Conservation (phyloP, 2,888 invertebrate genomes). For the Volucella bombylans region DNA sequence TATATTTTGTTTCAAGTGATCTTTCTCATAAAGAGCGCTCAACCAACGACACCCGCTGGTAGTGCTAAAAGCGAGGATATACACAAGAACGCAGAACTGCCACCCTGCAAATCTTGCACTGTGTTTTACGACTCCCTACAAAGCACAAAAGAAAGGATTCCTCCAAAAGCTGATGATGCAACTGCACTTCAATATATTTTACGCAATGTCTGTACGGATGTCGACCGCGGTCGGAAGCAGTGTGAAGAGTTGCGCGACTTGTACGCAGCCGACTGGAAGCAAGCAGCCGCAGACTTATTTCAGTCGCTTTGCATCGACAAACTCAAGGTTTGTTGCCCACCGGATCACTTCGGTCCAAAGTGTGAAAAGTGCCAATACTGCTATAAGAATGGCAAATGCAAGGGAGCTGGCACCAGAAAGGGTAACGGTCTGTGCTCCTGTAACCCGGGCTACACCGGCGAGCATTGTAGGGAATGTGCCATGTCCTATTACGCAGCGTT, state of each 20-base stretch:
- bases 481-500: slow-evolving; percentile 89
- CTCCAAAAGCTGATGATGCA: slow-evolving; percentile 90
- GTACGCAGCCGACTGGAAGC: slow-evolving; percentile 88
- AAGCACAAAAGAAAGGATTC: slow-evolving; percentile 89
- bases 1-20: slow-evolving; percentile 25
- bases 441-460: slow-evolving; percentile 91
- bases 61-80: not conserved
- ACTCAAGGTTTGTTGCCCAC: slow-evolving; percentile 91
- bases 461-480: slow-evolving; percentile 90
- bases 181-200: slow-evolving; percentile 95
- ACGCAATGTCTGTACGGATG: slow-evolving; percentile 91
- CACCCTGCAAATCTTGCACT: slow-evolving; percentile 91
- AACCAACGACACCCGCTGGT: not conserved
- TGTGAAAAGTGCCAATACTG: slow-evolving; percentile 94
- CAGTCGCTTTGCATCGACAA: slow-evolving; percentile 91
- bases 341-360: slow-evolving; percentile 90
- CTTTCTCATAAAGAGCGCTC: slow-evolving; percentile 15
- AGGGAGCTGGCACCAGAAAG: slow-evolving; percentile 94
- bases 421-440: slow-evolving; percentile 96
- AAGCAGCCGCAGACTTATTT: slow-evolving; percentile 84
- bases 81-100: slow-evolving; percentile 83
- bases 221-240: slow-evolving; percentile 88
- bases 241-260: slow-evolving; percentile 93
- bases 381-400: slow-evolving; percentile 88
- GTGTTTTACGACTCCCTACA: slow-evolving; percentile 88